phyloP scores from a whole-genome alignment of 1,140 invertebrate genomes.

The Gryllus bimaculatus region DNA sequence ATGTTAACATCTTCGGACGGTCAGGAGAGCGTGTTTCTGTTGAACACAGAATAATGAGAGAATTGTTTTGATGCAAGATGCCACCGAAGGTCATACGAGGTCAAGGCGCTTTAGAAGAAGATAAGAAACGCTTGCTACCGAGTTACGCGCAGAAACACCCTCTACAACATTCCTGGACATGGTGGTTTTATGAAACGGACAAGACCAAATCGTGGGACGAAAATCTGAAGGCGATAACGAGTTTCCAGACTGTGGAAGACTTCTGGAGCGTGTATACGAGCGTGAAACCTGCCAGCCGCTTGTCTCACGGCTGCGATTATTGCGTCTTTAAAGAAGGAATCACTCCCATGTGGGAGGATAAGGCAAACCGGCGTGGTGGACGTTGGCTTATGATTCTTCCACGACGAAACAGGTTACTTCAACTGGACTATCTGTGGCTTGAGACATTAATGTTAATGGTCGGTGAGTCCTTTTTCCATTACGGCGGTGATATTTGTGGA shows the following conservation, averaged over 20 bases:
- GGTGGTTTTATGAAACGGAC: neutral
- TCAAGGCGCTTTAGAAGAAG: neutral
- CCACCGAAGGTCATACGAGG: neutral
- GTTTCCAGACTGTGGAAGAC: neutral
- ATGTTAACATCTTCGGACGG: neutral
- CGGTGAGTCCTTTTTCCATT: neutral
- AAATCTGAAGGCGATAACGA: neutral
- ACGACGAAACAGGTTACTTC: neutral
- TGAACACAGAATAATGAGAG: neutral
- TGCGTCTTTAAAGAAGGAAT: neutral
- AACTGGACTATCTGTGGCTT: neutral
- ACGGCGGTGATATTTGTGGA: neutral
- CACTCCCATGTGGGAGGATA: neutral
- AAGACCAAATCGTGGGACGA: neutral
- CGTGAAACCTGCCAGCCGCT: neutral
- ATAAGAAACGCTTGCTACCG: neutral
- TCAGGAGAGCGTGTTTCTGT: neutral
- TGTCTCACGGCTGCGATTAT: neutral
- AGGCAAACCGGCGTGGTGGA: neutral
- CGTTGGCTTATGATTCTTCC: neutral
- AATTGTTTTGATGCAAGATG: slow-evolving; percentile 1
- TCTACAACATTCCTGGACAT: neutral
- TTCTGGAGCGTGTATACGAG: neutral
- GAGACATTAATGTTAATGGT: neutral
- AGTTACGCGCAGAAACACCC: neutral